Evolutionary conservation across 2,113 vertebrate genomes (phyloP).

Genomic region (Hippocampus barbouri): DNA sequence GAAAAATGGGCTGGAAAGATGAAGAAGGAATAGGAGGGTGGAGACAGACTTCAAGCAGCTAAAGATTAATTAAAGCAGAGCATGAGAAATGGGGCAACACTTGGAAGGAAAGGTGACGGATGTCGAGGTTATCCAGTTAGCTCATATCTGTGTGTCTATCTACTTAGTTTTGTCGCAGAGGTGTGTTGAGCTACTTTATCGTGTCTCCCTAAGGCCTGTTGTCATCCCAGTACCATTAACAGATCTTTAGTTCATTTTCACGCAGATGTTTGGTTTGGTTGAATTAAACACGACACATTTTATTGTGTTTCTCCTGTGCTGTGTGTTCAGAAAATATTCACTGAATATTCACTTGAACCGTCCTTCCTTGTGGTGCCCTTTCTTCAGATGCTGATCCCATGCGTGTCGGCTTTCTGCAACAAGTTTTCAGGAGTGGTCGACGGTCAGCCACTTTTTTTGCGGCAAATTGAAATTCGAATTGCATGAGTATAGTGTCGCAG

Average conservation of each 20-base stretch:
- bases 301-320: neutral
- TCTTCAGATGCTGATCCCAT: neutral
- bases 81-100: constrained; percentile 10
- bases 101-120: constrained; percentile 2
- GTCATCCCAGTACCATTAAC: constrained; percentile 34
- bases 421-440: too few relatives aligned
- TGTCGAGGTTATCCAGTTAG: constrained; percentile 34
- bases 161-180: constrained; percentile 19
- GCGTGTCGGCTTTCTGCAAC: too few relatives aligned
- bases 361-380: neutral
- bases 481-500: too few relatives aligned
- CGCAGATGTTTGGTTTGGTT: neutral
- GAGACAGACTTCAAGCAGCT: constrained; percentile 32
- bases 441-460: too few relatives aligned
- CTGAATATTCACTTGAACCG: neutral
- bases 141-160: constrained; percentile 49
- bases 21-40: constrained; percentile 27
- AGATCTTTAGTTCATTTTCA: neutral
- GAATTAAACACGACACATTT: neutral
- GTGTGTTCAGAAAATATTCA: neutral
- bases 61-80: constrained; percentile 16
- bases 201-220: constrained; percentile 25
- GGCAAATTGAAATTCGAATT: too few relatives aligned
- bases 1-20: constrained; percentile 37
- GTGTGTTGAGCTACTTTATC: constrained; percentile 51